Evolutionary conservation across 2,113 vertebrate genomes (phyloP).

Genomic region (Aegotheles bennettii): DNA sequence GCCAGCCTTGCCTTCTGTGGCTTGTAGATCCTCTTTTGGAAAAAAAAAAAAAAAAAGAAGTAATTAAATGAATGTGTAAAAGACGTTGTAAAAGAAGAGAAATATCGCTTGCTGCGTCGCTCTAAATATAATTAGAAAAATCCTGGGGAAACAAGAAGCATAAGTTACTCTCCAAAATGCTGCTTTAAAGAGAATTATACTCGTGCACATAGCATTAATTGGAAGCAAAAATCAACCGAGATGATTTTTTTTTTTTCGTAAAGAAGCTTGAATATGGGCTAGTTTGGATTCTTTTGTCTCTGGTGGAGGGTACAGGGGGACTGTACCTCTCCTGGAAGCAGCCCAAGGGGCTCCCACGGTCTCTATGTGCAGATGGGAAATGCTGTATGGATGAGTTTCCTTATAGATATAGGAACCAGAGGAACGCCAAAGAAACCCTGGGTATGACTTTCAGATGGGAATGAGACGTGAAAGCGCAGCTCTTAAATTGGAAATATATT

Average conservation of each 20-base stretch:
- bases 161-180: background rate
- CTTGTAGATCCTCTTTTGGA: background rate
- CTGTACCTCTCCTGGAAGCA: background rate
- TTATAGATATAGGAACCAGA: fast-evolving
- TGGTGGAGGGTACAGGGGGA: background rate
- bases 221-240: background rate
- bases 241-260: background rate
- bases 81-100: background rate
- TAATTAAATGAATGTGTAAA: conserved; percentile 19
- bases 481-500: background rate
- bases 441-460: background rate
- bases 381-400: background rate
- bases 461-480: background rate
- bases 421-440: background rate
- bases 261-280: background rate
- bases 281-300: background rate
- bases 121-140: background rate
- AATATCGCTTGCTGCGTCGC: background rate
- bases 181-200: background rate
- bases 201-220: background rate
- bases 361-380: background rate
- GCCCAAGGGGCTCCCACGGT: background rate
- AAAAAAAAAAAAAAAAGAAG: background rate
- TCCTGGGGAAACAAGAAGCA: background rate
- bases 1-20: background rate